Conservation (phyloP, 2,797 vertebrate species). For the Sus cebifrons region DNA sequence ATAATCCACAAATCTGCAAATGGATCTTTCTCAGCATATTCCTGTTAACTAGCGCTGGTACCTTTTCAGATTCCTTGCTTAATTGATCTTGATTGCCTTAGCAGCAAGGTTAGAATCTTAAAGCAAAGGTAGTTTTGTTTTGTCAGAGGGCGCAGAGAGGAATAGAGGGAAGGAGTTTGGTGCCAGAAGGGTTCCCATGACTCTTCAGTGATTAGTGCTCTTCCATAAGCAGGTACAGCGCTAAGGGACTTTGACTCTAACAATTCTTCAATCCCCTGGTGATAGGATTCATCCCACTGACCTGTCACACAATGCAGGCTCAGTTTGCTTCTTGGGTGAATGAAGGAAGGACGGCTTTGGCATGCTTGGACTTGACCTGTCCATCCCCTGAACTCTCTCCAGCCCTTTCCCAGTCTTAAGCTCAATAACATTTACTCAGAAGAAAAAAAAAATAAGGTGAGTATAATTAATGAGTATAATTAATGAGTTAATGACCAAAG, state of each 20-base stretch:
- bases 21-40: background rate
- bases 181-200: background rate
- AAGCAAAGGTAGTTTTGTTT: slow-evolving; percentile 31
- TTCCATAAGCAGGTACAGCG: background rate
- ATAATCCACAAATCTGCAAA: background rate
- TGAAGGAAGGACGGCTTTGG: background rate
- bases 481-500: slow-evolving; percentile 40
- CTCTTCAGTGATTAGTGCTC: background rate
- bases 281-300: background rate
- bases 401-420: background rate
- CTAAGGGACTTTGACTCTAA: background rate
- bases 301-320: background rate
- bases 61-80: slow-evolving; percentile 7
- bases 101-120: background rate
- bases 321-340: background rate
- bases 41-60: background rate
- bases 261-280: background rate
- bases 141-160: background rate
- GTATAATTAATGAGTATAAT: background rate
- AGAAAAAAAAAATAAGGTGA: background rate
- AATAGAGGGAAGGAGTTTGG: background rate
- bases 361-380: background rate
- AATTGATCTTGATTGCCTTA: background rate
- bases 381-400: fast-evolving
- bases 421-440: slow-evolving; percentile 21